These are phyloP conservation scores for Ectobius pallidus DNA, from an alignment of 2,888 invertebrate species.

Conservation along the genomic window DNA sequence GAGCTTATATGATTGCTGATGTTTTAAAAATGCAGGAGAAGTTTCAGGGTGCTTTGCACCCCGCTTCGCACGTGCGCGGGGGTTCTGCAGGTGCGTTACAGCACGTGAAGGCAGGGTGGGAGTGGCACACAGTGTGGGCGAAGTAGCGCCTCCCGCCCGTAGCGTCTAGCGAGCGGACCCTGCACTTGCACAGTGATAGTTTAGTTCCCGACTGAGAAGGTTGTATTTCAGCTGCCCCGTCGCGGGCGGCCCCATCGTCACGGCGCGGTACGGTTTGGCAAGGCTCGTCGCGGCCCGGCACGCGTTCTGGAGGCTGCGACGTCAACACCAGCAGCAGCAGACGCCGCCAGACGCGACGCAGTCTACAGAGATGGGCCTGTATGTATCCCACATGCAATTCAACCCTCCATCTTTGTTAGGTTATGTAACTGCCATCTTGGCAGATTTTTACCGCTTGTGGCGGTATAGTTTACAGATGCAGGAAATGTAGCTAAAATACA, in stretches of 20 bases:
- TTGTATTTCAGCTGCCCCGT: constrained; percentile 55
- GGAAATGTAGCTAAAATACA: too few species aligned
- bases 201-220: constrained; percentile 47
- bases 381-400: too few species aligned
- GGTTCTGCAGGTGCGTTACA: background rate
- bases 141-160: constrained; percentile 33
- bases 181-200: constrained; percentile 38
- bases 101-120: constrained; percentile 18
- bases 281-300: constrained; percentile 74
- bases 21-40: too few species aligned
- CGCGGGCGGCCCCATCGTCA: constrained; percentile 48
- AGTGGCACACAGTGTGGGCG: constrained; percentile 11
- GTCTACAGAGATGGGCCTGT: constrained; percentile 44
- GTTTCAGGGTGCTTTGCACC: too few species aligned
- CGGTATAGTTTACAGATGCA: background rate
- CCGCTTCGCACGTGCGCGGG: too few species aligned
- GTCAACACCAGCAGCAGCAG: constrained; percentile 36
- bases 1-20: too few species aligned
- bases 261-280: constrained; percentile 73
- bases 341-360: constrained; percentile 34
- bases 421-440: background rate
- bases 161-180: constrained; percentile 43
- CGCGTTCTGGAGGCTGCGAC: constrained; percentile 71
- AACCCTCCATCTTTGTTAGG: background rate
- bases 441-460: background rate